These are phyloP conservation scores for Lasioglossum vierecki DNA, from an alignment of 2,888 invertebrate species.

Conservation along the genomic window DNA sequence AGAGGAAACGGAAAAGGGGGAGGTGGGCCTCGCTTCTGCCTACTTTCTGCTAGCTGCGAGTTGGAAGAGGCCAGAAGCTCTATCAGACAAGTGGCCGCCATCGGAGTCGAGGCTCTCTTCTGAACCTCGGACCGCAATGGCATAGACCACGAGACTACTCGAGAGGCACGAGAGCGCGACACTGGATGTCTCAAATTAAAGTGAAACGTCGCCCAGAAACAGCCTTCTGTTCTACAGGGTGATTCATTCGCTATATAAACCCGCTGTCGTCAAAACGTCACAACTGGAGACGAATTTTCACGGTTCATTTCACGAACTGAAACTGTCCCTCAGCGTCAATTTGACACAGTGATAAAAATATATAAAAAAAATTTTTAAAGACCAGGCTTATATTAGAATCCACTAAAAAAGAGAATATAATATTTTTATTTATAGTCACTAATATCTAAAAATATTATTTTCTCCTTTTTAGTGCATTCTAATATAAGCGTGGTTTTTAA, in stretches of 20 bases:
- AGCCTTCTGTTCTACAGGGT: neutral
- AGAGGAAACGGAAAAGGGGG: neutral
- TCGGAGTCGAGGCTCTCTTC: constrained; percentile 38
- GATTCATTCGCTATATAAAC: neutral
- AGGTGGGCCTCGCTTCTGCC: neutral
- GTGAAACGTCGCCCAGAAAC: constrained; percentile 68
- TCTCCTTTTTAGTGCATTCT: too few relatives aligned
- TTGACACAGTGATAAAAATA: too few relatives aligned
- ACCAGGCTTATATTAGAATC: too few relatives aligned
- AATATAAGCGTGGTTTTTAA: too few relatives aligned
- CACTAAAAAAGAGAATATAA: too few relatives aligned
- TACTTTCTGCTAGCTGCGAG: constrained; percentile 36
- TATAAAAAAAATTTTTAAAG: too few relatives aligned
- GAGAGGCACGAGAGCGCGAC: constrained; percentile 70
- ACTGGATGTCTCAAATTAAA: constrained; percentile 77
- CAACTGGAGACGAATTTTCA: too few relatives aligned
- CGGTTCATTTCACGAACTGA: too few relatives aligned
- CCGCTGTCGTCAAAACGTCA: too few relatives aligned
- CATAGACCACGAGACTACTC: constrained; percentile 67
- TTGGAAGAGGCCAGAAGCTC: constrained; percentile 65
- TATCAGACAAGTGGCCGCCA: constrained; percentile 70
- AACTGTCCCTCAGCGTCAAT: too few relatives aligned
- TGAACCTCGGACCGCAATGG: constrained; percentile 52
- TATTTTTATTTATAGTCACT: too few relatives aligned
- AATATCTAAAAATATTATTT: too few relatives aligned